These are phyloP conservation scores for Samia ricini DNA, from an alignment of 1,140 invertebrate genomes.

Conservation along the genomic window DNA sequence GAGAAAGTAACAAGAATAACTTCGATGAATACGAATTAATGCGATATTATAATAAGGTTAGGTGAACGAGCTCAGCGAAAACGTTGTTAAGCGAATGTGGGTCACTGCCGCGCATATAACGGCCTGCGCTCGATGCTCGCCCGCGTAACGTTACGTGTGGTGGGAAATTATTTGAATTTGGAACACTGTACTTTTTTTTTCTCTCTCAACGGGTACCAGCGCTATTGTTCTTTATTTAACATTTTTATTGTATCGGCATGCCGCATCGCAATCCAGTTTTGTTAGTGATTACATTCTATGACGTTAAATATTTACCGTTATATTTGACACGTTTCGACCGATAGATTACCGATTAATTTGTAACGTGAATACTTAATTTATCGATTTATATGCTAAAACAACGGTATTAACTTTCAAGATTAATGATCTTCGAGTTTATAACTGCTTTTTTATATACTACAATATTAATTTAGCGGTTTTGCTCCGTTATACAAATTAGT, in stretches of 20 bases:
- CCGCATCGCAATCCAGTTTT: constrained; percentile 43
- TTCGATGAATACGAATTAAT: constrained; percentile 34
- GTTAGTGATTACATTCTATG: constrained; percentile 40
- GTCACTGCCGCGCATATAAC: constrained; percentile 74
- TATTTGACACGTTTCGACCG: constrained; percentile 3
- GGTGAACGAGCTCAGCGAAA: constrained; percentile 52
- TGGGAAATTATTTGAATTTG: constrained; percentile 77
- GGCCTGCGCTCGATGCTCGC: constrained; percentile 70
- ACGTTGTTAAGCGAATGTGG: constrained; percentile 54
- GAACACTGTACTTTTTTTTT: constrained; percentile 65
- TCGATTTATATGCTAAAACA: neutral
- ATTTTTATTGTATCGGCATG: constrained; percentile 40
- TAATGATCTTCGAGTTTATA: neutral
- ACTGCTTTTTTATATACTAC: neutral
- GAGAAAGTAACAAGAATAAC: constrained; percentile 20
- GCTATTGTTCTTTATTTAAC: constrained; percentile 66
- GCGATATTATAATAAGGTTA: constrained; percentile 57
- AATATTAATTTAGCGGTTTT: too few species aligned
- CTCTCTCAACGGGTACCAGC: constrained; percentile 54
- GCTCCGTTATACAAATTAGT: too few species aligned
- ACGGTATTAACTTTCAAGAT: neutral
- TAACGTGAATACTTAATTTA: neutral
- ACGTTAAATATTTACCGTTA: constrained; percentile 58
- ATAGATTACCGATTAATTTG: neutral
- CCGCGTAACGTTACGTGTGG: constrained; percentile 76